Percentiles rank a stretch among this genome's conserved stretches.
Conservation (phyloP, 2,888 invertebrate genomes). For the Chloroclystis v-ata region DNA sequence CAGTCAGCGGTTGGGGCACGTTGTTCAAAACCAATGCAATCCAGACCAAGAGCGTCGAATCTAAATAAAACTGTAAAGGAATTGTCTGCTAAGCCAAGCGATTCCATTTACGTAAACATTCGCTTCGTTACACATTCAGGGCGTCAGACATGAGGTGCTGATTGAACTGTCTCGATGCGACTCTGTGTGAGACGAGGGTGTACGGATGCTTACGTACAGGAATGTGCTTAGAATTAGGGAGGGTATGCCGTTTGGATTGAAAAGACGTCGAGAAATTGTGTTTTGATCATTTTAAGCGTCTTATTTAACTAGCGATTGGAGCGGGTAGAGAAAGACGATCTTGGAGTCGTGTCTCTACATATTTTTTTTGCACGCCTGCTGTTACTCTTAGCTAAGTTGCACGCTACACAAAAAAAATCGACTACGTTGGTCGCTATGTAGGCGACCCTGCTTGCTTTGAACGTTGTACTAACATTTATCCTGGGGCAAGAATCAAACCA, state of each 20-base stretch:
- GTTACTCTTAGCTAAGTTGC: no score
- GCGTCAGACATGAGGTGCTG: slow-evolving; percentile 37
- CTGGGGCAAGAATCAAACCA: no score
- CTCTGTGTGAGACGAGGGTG: slow-evolving; percentile 17
- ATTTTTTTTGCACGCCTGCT: no score
- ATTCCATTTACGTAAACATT: slow-evolving; percentile 34
- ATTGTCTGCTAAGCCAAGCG: slow-evolving; percentile 30
- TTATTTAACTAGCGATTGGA: no score
- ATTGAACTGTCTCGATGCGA: slow-evolving; percentile 37
- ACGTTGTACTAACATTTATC: no score
- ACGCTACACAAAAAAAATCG: no score
- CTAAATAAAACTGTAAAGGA: slow-evolving; percentile 24
- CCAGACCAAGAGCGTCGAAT: slow-evolving; percentile 14
- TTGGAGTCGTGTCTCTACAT: no score
- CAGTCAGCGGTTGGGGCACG: neutral
- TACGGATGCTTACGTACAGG: slow-evolving; percentile 13
- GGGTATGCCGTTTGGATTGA: neutral
- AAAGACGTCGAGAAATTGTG: neutral
- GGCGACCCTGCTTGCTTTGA: no score
- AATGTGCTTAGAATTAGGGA: slow-evolving; percentile 15
- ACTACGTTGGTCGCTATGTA: no score
- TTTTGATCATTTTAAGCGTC: neutral
- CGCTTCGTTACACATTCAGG: slow-evolving; percentile 44
- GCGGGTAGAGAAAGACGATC: no score
- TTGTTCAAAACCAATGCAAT: slow-evolving; percentile 12